These are phyloP conservation scores for Tetragnatha montana DNA, from an alignment of 2,888 invertebrate species.

Conservation along the genomic window DNA sequence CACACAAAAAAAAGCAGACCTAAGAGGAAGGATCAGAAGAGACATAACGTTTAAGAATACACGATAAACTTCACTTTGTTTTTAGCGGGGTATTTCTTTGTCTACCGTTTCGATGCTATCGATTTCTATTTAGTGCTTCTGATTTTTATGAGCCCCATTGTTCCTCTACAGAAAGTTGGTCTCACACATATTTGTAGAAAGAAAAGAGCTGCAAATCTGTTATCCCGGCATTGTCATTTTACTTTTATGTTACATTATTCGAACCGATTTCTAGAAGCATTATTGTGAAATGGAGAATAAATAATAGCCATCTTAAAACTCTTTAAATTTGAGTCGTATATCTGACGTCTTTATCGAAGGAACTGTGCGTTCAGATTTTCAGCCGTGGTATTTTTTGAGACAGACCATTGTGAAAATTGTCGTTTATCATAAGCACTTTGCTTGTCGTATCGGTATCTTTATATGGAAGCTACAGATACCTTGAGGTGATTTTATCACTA, in stretches of 20 bases:
- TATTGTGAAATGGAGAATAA: conserved; percentile 22
- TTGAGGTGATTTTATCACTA: no score
- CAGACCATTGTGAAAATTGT: conserved; percentile 46
- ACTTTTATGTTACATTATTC: conserved; percentile 25
- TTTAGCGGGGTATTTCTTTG: not conserved
- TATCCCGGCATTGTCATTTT: conserved; percentile 16
- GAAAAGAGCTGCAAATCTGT: conserved; percentile 20
- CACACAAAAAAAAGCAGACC: not conserved
- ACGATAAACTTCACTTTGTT: conserved; percentile 1
- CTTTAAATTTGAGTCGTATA: conserved; percentile 13
- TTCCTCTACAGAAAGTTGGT: conserved; percentile 14
- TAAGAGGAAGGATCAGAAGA: not conserved
- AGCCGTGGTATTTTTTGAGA: conserved; percentile 27
- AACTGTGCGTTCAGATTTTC: conserved; percentile 19
- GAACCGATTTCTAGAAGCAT: not conserved
- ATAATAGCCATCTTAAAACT: conserved; percentile 16
- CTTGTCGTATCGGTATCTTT: not conserved
- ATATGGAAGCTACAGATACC: no score
- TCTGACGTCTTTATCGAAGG: not conserved
- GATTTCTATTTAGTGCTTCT: conserved; percentile 32
- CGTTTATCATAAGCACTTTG: conserved; percentile 47
- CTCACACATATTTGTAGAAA: conserved; percentile 9
- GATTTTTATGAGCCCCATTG: conserved; percentile 33
- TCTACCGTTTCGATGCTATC: conserved; percentile 6
- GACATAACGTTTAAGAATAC: not conserved